phyloP scores from a whole-genome alignment of 2,797 vertebrate species.

The Notolabrus celidotus region DNA sequence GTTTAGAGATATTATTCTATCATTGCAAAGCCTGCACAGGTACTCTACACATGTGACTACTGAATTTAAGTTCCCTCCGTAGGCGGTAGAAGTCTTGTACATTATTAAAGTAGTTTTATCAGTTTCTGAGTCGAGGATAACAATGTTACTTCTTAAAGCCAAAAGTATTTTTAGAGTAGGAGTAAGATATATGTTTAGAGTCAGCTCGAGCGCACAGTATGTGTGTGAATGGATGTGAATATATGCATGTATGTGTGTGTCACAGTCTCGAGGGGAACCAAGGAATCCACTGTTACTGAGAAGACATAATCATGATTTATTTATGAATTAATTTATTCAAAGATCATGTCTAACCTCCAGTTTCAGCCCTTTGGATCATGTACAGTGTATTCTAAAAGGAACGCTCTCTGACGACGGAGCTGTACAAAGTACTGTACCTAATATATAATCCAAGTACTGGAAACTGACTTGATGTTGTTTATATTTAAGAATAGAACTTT shows the following conservation, averaged over 20 bases:
- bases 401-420: slow-evolving; percentile 29
- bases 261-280: slow-evolving; percentile 57
- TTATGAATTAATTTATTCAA: slow-evolving; percentile 84
- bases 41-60: slow-evolving; percentile 68
- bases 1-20: slow-evolving; percentile 62
- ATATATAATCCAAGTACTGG: slow-evolving; percentile 75
- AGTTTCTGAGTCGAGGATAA: slow-evolving; percentile 58
- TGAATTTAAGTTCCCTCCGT: slow-evolving; percentile 66
- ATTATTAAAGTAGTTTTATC: slow-evolving; percentile 57
- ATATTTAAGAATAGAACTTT: slow-evolving; percentile 79
- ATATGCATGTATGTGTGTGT: slow-evolving; percentile 3
- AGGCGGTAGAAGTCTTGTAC: slow-evolving; percentile 44
- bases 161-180: slow-evolving; percentile 78
- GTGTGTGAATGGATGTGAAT: slow-evolving; percentile 23
- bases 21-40: slow-evolving; percentile 58
- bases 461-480: slow-evolving; percentile 81
- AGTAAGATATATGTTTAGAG: slow-evolving; percentile 49
- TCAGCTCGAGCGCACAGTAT: slow-evolving; percentile 28
- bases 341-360: slow-evolving; percentile 73
- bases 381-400: slow-evolving; percentile 54
- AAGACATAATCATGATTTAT: slow-evolving; percentile 82
- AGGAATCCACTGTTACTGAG: slow-evolving; percentile 68
- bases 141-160: slow-evolving; percentile 69
- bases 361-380: slow-evolving; percentile 65
- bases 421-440: slow-evolving; percentile 73